Conservation (phyloP, 2,888 invertebrate species). For the Ichneumoninae sp. region DNA sequence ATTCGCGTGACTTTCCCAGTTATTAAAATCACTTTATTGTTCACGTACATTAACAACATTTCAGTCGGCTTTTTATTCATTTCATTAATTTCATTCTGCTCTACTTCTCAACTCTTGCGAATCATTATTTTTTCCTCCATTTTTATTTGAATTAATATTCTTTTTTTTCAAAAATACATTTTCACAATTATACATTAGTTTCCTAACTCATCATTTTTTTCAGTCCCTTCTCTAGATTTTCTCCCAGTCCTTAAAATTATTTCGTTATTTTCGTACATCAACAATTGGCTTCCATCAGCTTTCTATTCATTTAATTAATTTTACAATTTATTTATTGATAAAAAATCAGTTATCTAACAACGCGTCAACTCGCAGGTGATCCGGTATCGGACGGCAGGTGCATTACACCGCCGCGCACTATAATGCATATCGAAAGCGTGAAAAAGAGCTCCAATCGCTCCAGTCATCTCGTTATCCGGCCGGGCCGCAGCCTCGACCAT, state of each 20-base stretch:
- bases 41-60: not conserved
- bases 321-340: not conserved
- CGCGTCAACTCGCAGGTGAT: conserved; percentile 6
- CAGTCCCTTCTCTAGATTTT: not conserved
- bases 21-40: too few species aligned
- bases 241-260: too few species aligned
- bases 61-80: not conserved
- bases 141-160: not conserved
- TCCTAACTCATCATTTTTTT: too few species aligned
- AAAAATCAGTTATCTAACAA: not conserved
- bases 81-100: not conserved
- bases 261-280: too few species aligned
- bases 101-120: not conserved
- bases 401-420: not conserved
- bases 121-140: too few species aligned
- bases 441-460: conserved; percentile 6
- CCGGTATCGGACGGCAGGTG: conserved; percentile 33
- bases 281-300: too few species aligned
- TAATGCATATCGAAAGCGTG: conserved; percentile 8
- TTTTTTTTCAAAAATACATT: too few species aligned
- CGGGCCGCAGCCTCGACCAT: not conserved
- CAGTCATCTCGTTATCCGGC: not conserved
- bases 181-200: too few species aligned
- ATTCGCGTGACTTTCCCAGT: not conserved
- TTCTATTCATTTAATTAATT: not conserved